A percentile compares a stretch with the other conserved stretches of the same genome.
Evolutionary conservation across 2,113 vertebrate species (phyloP).

Genomic region (Tachysurus vachellii): DNA sequence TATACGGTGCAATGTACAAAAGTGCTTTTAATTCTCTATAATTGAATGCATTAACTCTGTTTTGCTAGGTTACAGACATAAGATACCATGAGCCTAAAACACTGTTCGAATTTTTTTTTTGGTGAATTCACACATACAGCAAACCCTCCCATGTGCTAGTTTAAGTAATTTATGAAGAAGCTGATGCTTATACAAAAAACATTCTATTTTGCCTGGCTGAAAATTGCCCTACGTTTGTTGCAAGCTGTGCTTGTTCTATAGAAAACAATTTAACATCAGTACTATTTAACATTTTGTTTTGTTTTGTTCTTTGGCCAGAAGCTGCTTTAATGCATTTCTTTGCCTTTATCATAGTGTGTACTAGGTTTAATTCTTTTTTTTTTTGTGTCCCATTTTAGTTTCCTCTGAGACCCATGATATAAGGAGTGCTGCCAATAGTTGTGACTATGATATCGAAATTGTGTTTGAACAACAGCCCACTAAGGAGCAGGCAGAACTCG

Average conservation of each 20-base stretch:
- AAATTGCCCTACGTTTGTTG: not conserved
- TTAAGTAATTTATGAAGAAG: no score
- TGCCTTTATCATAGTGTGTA: not conserved
- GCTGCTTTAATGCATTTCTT: not conserved
- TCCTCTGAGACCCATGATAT: constrained; percentile 40
- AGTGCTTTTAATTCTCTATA: no score
- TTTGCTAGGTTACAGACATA: no score
- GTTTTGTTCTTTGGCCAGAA: not conserved
- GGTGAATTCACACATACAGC: no score
- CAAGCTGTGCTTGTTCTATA: not conserved
- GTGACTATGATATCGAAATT: constrained; percentile 76
- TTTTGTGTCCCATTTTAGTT: constrained; percentile 44
- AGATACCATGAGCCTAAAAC: no score
- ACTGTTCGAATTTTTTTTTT: no score
- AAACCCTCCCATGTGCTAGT: no score
- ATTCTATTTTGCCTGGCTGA: not conserved
- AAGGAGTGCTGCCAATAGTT: not conserved
- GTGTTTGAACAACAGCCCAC: constrained; percentile 86
- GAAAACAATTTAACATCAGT: not conserved
- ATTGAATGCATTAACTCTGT: no score
- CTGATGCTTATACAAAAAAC: not conserved
- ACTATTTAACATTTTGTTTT: not conserved
- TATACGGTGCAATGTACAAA: no score
- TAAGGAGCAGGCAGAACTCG: constrained; percentile 82
- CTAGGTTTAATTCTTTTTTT: not conserved